Base-by-base conservation (phyloP, 2,113 vertebrate species). In the Accipiter virgatus region DNA sequence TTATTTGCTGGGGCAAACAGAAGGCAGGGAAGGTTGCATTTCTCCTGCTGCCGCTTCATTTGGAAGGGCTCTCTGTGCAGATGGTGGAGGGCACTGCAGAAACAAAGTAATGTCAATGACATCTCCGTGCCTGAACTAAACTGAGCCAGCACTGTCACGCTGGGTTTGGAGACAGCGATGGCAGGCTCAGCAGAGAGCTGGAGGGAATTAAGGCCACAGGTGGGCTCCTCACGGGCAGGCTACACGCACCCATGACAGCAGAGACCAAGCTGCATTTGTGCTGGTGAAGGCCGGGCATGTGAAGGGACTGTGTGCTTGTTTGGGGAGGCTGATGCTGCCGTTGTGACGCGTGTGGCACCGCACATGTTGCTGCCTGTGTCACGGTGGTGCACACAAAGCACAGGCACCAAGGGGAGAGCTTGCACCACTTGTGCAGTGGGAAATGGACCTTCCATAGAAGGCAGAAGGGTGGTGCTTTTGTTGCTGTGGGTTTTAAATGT, bases 221-320 rank as follows among this genome's bases (percentile, higher is more conserved):
- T 18, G 52, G 47, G 53, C 31, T 75, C 34, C 61, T 47, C 25
- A n/a, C 3, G 31, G 42, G 48, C 55, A 13, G 62, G n/a, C 61
- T 36, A 26, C 61, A 29, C 1, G 2, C n/a, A 8, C 10, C 27
- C 2, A 7, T 4, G 2, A 17, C 23, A 27, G 77, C 5, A 0
- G 18, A 48, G 21, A 40, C 43, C 23, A 31, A 65, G 40, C 5
- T 5, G 53, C 3, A 1, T 26, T 71, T 5, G 31, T 55, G 59
- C 53, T n/a, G 40, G 73, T 10, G 23, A 53, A 61, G 23, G 40
- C 74, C 3, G 2, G 45, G 38, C 14, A 22, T 5, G 0, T 6
- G 67, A 59, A 50, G 68, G 43, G 67, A 42, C 27, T 4, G 11
- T 36, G 43, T 32, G 58, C 31, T 34, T 9, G 48, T 26, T 48